A percentile compares a stretch with the other conserved stretches of the same genome.
Evolutionary conservation across 2,797 vertebrate genomes (phyloP).

Genomic region (Channallabes apus): DNA sequence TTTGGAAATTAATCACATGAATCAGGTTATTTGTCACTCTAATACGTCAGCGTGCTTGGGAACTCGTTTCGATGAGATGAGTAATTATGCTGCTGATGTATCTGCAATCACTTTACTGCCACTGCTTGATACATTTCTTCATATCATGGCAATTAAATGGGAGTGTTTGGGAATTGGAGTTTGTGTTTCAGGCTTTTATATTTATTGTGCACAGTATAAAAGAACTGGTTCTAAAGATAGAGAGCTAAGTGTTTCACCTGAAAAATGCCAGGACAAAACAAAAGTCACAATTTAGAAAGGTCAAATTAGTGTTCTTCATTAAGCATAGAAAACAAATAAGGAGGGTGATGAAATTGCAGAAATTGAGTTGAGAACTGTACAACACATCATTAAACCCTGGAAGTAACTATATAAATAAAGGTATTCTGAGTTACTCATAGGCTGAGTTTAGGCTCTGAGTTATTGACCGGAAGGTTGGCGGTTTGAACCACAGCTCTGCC

Average conservation of each 20-base stretch:
- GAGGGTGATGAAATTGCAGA: too few relatives aligned
- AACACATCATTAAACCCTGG: too few relatives aligned
- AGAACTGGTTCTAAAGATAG: background rate
- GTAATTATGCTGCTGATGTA: constrained; percentile 6
- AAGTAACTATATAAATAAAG: too few relatives aligned
- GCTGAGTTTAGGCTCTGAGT: too few relatives aligned
- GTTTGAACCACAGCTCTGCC: too few relatives aligned
- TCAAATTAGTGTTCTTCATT: too few relatives aligned
- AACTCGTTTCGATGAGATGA: constrained; percentile 11
- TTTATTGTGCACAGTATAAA: background rate
- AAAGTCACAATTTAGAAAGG: too few relatives aligned
- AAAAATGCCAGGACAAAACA: background rate
- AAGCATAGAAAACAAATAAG: too few relatives aligned
- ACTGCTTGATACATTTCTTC: background rate
- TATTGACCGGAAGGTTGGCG: too few relatives aligned
- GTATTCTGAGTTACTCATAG: too few relatives aligned
- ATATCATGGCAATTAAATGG: background rate
- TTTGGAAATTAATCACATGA: background rate
- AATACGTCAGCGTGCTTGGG: constrained; percentile 20
- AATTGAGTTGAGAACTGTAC: too few relatives aligned
- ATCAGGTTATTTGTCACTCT: background rate
- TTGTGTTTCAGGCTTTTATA: background rate
- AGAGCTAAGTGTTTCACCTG: background rate
- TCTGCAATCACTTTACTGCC: background rate
- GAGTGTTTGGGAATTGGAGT: background rate